Evolutionary conservation across 2,888 invertebrate species (phyloP).

Genomic region (Trichogramma dendrolimi): DNA sequence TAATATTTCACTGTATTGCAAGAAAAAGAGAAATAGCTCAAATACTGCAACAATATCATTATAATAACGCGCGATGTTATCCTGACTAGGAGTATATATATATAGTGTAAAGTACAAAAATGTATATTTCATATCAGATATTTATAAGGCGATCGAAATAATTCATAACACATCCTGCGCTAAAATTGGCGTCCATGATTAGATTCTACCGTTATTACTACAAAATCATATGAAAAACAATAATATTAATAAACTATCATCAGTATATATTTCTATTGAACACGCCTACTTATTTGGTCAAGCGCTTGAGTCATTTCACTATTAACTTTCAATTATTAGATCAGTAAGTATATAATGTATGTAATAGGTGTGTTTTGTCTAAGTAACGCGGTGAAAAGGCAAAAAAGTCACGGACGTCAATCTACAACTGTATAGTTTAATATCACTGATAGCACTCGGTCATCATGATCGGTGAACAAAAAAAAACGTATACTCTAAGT

Average conservation of each 20-base stretch:
- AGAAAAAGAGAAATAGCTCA: slow-evolving; percentile 28
- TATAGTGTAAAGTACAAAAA: slow-evolving; percentile 22
- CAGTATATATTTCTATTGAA: too few relatives aligned
- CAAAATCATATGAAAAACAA: too few relatives aligned
- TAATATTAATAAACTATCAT: too few relatives aligned
- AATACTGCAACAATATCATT: slow-evolving; percentile 48
- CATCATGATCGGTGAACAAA: slow-evolving; percentile 13
- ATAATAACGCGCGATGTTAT: slow-evolving; percentile 46
- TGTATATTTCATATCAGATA: slow-evolving; percentile 11
- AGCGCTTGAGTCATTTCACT: neutral
- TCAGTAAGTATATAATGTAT: slow-evolving; percentile 1
- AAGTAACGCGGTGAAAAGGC: neutral
- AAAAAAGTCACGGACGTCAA: slow-evolving; percentile 12
- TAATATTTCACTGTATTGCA: neutral
- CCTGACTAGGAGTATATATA: slow-evolving; percentile 48
- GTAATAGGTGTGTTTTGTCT: neutral
- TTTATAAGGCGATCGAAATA: slow-evolving; percentile 22
- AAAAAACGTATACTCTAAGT: slow-evolving; percentile 9
- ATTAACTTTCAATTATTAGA: neutral
- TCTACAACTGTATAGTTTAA: neutral
- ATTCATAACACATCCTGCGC: slow-evolving; percentile 2
- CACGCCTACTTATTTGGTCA: too few relatives aligned
- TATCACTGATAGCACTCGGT: slow-evolving; percentile 20
- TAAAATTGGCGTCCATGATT: slow-evolving; percentile 6
- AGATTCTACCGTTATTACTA: neutral